These are phyloP conservation scores for Ceratoteleas bidentatus DNA, from an alignment of 1,140 invertebrate species.

Conservation along the genomic window DNA sequence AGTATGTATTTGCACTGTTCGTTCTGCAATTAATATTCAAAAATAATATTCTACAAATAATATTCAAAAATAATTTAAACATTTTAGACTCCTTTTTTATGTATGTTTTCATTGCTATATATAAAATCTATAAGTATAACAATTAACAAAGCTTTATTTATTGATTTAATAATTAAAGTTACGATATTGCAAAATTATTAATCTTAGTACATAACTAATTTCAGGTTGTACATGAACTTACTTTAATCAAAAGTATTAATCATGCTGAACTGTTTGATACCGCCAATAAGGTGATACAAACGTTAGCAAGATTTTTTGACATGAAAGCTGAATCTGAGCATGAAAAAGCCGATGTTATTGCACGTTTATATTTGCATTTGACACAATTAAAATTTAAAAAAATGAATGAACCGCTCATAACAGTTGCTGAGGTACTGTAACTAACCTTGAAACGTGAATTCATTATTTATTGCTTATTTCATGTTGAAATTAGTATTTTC, in stretches of 20 bases:
- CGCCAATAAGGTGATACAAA: not conserved
- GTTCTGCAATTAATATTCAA: not conserved
- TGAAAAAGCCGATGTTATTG: slow-evolving; percentile 10
- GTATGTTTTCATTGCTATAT: not conserved
- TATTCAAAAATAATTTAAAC: too few species aligned
- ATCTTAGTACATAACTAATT: slow-evolving; percentile 6
- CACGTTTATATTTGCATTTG: not conserved
- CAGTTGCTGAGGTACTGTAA: slow-evolving; percentile 6
- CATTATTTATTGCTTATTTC: not conserved
- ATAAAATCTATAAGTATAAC: not conserved
- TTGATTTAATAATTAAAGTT: slow-evolving; percentile 4
- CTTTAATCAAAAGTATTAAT: not conserved
- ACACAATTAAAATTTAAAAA: slow-evolving; percentile 10
- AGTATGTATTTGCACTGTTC: slow-evolving; percentile 1
- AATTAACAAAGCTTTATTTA: not conserved
- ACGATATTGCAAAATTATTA: not conserved
- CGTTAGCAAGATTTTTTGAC: slow-evolving; percentile 6
- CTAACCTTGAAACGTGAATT: not conserved
- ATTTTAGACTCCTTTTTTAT: too few species aligned
- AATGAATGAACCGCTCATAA: slow-evolving; percentile 6
- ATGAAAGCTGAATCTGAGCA: slow-evolving; percentile 3
- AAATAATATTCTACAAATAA: too few species aligned
- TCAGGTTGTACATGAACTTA: slow-evolving; percentile 11
- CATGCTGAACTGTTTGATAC: not conserved
- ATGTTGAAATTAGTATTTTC: not conserved